These are phyloP conservation scores for Tubulanus polymorphus DNA, from an alignment of 2,888 invertebrate species.

Conservation along the genomic window DNA sequence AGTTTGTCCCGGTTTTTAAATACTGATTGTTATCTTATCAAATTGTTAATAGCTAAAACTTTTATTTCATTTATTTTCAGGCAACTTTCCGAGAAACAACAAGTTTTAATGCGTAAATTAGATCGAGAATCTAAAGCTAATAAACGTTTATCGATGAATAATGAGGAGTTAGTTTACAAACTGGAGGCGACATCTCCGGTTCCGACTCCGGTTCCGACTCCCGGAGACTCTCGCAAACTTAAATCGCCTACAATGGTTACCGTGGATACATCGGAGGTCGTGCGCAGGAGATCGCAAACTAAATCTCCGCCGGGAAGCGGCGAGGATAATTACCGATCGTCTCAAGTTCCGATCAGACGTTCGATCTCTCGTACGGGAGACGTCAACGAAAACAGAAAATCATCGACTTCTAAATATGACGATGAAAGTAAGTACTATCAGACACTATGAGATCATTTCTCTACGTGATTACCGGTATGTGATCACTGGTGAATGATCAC, in stretches of 20 bases:
- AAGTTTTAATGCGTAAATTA: constrained; percentile 61
- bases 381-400: background rate
- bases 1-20: too few relatives aligned
- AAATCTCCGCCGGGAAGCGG: background rate
- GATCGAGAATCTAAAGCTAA: constrained; percentile 76
- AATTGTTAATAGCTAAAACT: too few relatives aligned
- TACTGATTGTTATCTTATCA: too few relatives aligned
- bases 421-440: background rate
- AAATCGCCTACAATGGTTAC: background rate
- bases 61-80: constrained; percentile 57
- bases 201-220: background rate
- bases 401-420: background rate
- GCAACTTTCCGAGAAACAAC: constrained; percentile 66
- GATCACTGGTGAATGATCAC: too few relatives aligned
- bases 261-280: background rate
- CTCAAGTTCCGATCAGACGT: background rate
- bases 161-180: constrained; percentile 85
- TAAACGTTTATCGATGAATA: constrained; percentile 72
- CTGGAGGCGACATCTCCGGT: constrained; percentile 49
- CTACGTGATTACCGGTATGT: too few relatives aligned
- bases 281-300: background rate
- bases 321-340: background rate
- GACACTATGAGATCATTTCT: background rate
- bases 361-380: background rate
- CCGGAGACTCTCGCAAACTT: too few relatives aligned